Evolutionary conservation across 2,797 vertebrate genomes (phyloP).

Genomic region (Podarcis siculus): DNA sequence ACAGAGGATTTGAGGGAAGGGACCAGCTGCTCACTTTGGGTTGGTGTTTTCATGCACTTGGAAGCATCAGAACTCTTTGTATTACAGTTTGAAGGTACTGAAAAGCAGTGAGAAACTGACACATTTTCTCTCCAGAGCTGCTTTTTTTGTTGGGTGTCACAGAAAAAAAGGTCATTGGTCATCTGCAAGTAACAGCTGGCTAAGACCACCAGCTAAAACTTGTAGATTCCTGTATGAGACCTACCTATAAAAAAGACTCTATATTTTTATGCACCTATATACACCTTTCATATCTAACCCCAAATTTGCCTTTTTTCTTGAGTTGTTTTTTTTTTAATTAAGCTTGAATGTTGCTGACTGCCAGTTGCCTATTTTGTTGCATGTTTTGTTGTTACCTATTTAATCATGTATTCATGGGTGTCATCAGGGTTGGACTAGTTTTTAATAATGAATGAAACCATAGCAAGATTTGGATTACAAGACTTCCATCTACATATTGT

Average conservation of each 20-base stretch:
- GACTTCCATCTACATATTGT: background rate
- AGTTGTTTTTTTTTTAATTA: no score
- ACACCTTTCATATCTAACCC: background rate
- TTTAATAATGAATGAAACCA: rapidly evolving
- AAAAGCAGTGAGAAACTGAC: background rate
- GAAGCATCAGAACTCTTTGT: background rate
- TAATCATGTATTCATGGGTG: background rate
- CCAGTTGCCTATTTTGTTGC: background rate
- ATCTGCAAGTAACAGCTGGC: background rate
- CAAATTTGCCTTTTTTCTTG: background rate
- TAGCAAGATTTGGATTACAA: background rate
- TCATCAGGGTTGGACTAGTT: rapidly evolving
- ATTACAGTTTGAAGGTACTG: background rate
- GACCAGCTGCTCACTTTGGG: background rate
- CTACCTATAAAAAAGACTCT: no score
- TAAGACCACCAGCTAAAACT: background rate
- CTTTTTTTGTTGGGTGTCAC: background rate
- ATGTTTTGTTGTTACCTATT: background rate
- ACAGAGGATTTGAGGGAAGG: background rate
- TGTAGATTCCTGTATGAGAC: background rate
- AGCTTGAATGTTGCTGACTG: background rate
- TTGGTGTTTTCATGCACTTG: background rate
- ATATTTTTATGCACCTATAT: background rate
- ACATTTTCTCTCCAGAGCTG: no score
- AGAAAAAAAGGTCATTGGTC: background rate